Percentiles rank a stretch among this genome's conserved stretches.
phyloP scores from a whole-genome alignment of 2,888 invertebrate species.

The Gonocerus acuteangulatus region DNA sequence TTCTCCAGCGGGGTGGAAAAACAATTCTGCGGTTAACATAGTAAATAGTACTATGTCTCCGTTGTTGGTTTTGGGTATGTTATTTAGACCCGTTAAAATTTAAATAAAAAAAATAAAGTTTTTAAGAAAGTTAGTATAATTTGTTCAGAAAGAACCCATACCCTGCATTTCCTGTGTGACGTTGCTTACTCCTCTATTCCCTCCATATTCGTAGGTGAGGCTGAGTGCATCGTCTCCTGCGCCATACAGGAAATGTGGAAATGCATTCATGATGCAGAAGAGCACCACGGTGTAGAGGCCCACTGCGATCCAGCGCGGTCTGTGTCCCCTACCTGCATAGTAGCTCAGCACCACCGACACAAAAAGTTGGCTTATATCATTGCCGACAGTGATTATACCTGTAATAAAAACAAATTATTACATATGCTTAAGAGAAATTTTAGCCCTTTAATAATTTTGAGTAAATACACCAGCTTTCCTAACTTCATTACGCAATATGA shows the following conservation, averaged over 20 bases:
- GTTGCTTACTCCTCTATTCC: conserved; percentile 43
- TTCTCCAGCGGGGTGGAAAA: too few species aligned
- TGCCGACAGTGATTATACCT: conserved; percentile 64
- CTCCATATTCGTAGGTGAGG: conserved; percentile 53
- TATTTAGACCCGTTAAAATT: too few species aligned
- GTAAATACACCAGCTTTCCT: too few species aligned
- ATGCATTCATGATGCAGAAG: conserved; percentile 58
- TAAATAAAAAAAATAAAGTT: not conserved
- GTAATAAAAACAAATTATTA: conserved; percentile 35
- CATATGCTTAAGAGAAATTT: too few species aligned
- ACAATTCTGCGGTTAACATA: too few species aligned
- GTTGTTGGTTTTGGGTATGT: too few species aligned
- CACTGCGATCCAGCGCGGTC: conserved; percentile 64
- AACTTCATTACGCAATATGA: too few species aligned
- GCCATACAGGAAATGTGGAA: conserved; percentile 62
- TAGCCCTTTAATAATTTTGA: too few species aligned
- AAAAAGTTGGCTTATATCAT: conserved; percentile 63
- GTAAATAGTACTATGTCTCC: too few species aligned
- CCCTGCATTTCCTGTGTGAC: conserved; percentile 44
- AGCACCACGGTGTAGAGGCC: conserved; percentile 53
- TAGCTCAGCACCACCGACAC: conserved; percentile 60
- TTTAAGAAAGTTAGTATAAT: not conserved
- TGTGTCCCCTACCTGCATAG: conserved; percentile 61
- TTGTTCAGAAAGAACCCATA: conserved; percentile 5
- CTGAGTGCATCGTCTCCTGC: conserved; percentile 58